Base-by-base conservation (phyloP, 1,140 invertebrate species). In the Glossosoma conforme region DNA sequence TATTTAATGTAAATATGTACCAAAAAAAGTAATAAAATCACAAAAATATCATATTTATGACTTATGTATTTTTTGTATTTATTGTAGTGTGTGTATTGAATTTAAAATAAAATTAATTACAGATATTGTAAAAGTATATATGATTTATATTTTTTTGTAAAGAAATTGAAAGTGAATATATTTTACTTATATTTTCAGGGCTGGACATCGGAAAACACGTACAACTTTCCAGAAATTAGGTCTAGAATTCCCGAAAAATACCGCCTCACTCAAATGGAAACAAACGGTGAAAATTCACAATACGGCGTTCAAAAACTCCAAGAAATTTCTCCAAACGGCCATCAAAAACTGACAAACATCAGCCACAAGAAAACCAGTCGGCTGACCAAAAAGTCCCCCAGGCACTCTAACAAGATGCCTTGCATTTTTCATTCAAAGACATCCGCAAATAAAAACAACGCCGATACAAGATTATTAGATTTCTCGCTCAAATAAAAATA, bases 131-230 rank as follows among this genome's bases (percentile, higher is more conserved):
- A n/a, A n/a, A n/a, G n/a, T n/a, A n/a, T n/a, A n/a, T 3, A 36
- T n/a, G 13, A 14, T 3, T n/a, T n/a, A 36, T 36, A 36, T 3
- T 36, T 15, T 36, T 2, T 14, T n/a, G 2, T 15, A 14, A 36
- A 36, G 14, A 2, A 2, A 36, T 36, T 36, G 14, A 3, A 8
- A 15, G 9, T 10, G 18, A 38, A 38, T 18, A 17, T 3, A 8
- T 28, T 8, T 28, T 30, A 18, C 19, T 28, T 44, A 43, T 22
- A 35, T 41, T 61, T 61, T 52, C 37, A 67, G 65, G 54, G 54
- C 5, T 56, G 54, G 54, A 56, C 54, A 9, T 42, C 44, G 9
- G 54, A 44, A 22, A 44, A 47, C 18, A 52, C 54, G 4, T 56
- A 46, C 9, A 33, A 56, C 17, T 56, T 56, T 45, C 54, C 54